Conservation (phyloP, 2,113 vertebrate species). For the Azemiops feae region DNA sequence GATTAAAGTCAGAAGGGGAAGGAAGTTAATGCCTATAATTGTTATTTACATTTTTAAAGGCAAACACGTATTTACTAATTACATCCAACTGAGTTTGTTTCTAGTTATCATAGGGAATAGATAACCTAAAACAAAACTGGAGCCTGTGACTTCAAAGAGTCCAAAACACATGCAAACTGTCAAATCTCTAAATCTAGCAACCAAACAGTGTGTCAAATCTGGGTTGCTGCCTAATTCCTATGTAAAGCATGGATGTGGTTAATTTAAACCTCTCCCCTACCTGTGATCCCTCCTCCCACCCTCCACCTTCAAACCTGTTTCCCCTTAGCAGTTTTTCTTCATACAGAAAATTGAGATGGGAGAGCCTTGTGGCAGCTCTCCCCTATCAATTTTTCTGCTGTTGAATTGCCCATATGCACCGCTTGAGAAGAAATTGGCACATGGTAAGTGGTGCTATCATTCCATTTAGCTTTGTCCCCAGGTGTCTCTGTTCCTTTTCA, state of each 20-base stretch:
- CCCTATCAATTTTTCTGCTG: background rate
- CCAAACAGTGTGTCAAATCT: background rate
- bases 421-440: background rate
- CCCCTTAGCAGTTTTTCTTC: background rate
- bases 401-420: too few species aligned
- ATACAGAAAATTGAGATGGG: background rate
- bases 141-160: background rate
- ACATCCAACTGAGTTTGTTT: background rate
- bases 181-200: background rate
- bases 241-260: background rate
- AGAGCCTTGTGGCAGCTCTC: background rate
- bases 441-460: background rate
- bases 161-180: background rate
- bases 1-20: background rate
- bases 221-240: background rate
- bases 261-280: background rate
- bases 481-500: background rate
- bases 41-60: background rate
- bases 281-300: background rate
- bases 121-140: background rate
- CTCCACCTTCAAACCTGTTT: background rate
- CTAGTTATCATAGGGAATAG: background rate
- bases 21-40: background rate
- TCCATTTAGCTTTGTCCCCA: background rate
- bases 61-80: background rate